A percentile compares a stretch with the other conserved stretches of the same genome.
Conservation (phyloP, 2,797 vertebrate species). For the Pitangus sulphuratus region DNA sequence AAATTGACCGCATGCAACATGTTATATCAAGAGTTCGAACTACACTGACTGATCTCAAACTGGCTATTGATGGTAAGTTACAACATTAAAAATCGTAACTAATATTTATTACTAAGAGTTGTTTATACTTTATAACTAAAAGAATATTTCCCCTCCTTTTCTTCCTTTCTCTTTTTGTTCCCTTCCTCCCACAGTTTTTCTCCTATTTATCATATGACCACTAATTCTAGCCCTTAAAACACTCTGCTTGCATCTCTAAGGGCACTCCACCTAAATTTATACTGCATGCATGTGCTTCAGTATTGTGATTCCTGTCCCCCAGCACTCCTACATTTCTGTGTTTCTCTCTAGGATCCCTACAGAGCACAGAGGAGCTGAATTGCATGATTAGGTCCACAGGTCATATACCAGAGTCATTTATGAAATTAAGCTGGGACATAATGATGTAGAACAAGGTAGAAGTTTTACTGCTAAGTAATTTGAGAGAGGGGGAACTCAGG, state of each 20-base stretch:
- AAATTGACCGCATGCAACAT: constrained; percentile 86
- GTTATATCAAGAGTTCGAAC: constrained; percentile 79
- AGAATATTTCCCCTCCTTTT: background rate
- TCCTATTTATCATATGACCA: background rate
- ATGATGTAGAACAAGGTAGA: background rate
- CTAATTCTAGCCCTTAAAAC: background rate
- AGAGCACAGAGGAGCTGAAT: background rate
- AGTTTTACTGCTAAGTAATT: background rate
- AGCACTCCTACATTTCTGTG: background rate
- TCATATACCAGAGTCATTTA: background rate
- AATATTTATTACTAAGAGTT: background rate
- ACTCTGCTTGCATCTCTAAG: background rate
- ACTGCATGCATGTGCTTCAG: background rate
- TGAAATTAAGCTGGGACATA: constrained; percentile 11
- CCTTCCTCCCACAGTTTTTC: background rate
- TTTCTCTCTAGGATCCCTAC: background rate
- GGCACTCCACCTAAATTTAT: background rate
- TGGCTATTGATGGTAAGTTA: constrained; percentile 84
- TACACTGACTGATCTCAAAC: constrained; percentile 83
- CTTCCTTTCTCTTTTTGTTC: background rate
- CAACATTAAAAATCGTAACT: background rate
- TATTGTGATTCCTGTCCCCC: background rate
- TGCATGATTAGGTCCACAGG: background rate
- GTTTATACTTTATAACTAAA: background rate
- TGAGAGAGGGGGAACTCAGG: background rate